A percentile compares a stretch with the other conserved stretches of the same genome.
Evolutionary conservation across 2,888 invertebrate species (phyloP).

Genomic region (Adineta ricciae): DNA sequence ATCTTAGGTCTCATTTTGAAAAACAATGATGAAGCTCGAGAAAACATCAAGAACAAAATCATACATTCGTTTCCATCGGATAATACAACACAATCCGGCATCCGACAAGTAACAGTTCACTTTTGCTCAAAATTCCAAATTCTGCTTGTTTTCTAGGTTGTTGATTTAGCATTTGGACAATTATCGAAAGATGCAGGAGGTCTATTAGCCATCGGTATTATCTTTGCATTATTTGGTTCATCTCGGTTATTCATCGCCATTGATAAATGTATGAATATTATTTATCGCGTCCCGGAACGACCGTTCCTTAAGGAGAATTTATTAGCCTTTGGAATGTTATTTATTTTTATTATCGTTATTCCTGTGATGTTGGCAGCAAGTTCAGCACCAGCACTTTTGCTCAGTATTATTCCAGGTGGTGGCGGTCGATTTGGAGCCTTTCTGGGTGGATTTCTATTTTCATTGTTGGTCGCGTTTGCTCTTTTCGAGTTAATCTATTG

Average conservation of each 20-base stretch:
- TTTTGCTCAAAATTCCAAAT: background rate
- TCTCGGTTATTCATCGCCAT: background rate
- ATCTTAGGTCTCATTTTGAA: background rate
- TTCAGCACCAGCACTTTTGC: background rate
- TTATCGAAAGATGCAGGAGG: background rate
- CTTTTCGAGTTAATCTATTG: background rate
- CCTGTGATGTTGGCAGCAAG: background rate
- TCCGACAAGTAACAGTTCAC: background rate
- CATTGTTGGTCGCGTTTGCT: background rate
- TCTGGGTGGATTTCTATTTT: background rate
- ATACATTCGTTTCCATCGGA: background rate
- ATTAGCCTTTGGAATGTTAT: conserved; percentile 5
- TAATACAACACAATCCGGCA: background rate
- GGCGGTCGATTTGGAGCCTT: conserved; percentile 1
- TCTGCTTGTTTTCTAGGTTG: background rate
- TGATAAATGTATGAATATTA: background rate
- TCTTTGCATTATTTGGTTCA: conserved; percentile 3
- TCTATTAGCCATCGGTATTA: background rate
- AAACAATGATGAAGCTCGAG: background rate
- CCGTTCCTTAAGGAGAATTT: background rate
- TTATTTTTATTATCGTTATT: background rate
- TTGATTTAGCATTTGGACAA: background rate
- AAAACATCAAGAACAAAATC: background rate
- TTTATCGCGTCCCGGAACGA: background rate
- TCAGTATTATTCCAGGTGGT: background rate